Conservation (phyloP, 2,113 vertebrate genomes). For the Lichenostomus cassidix region DNA sequence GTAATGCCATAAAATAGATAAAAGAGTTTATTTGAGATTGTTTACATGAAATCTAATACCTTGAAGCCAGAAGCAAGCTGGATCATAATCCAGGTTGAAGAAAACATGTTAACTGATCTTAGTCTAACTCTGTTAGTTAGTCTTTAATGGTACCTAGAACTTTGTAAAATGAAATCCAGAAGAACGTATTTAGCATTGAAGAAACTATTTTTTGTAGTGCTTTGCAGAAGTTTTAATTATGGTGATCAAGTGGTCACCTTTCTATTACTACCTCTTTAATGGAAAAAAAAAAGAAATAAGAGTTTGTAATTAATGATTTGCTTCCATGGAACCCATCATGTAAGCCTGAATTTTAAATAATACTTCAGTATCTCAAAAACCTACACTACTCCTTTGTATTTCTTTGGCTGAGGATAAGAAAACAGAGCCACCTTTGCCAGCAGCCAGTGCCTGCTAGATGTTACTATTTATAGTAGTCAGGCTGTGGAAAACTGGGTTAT, state of each 20-base stretch:
- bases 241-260: neutral
- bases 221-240: neutral
- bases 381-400: neutral
- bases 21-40: neutral
- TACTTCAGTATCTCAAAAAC: neutral
- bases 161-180: neutral
- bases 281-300: neutral
- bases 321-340: neutral
- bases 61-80: neutral
- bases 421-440: neutral
- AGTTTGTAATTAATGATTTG: neutral
- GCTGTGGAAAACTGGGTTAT: neutral
- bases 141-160: neutral
- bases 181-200: neutral
- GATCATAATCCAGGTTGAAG: neutral
- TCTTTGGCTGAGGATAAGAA: neutral
- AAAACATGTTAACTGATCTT: neutral
- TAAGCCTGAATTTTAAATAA: neutral
- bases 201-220: neutral
- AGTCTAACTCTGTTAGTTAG: neutral
- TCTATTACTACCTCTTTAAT: neutral
- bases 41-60: neutral
- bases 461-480: neutral
- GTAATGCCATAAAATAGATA: neutral
- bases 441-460: neutral